Evolutionary conservation across 2,797 vertebrate genomes (phyloP).

Genomic region (Gambusia yucatana): DNA sequence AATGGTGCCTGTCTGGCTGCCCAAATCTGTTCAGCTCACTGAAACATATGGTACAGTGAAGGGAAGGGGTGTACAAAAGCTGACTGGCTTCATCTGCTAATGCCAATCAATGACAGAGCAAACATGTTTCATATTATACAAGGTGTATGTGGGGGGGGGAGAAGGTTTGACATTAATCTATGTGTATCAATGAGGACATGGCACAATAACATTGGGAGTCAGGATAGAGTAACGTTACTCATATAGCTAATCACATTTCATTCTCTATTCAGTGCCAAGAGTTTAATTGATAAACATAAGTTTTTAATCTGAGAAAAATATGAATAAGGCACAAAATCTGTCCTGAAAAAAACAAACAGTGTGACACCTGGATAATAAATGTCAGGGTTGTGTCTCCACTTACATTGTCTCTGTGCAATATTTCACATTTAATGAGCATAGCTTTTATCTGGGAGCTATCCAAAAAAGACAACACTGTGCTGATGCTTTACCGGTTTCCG

Average conservation of each 20-base stretch:
- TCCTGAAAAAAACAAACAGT: slow-evolving; percentile 23
- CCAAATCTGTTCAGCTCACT: slow-evolving; percentile 68
- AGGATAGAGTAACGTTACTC: slow-evolving; percentile 13
- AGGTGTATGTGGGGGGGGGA: slow-evolving; percentile 6
- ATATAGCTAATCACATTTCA: slow-evolving; percentile 21
- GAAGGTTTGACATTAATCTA: slow-evolving; percentile 74
- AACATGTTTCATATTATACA: slow-evolving; percentile 14
- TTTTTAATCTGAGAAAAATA: slow-evolving; percentile 21
- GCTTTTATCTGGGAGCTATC: slow-evolving; percentile 41
- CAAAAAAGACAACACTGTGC: slow-evolving; percentile 42
- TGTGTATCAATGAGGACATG: slow-evolving; percentile 62
- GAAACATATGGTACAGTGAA: slow-evolving; percentile 63
- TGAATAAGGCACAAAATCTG: slow-evolving; percentile 10
- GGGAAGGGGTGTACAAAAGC: slow-evolving; percentile 28
- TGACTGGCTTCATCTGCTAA: slow-evolving; percentile 60
- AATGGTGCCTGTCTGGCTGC: slow-evolving; percentile 65
- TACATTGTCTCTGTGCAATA: slow-evolving; percentile 24
- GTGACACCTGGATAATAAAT: slow-evolving; percentile 43
- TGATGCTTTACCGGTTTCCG: slow-evolving; percentile 33
- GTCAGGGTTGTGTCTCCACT: slow-evolving; percentile 29
- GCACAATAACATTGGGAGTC: slow-evolving; percentile 39
- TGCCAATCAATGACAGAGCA: slow-evolving; percentile 74
- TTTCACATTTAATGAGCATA: slow-evolving; percentile 43
- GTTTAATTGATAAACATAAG: slow-evolving; percentile 18
- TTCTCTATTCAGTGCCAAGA: slow-evolving; percentile 6